Percentiles rank a stretch among this genome's conserved stretches.
These are phyloP conservation scores for Philypnodon macrostomus DNA, from an alignment of 2,797 vertebrate species.

Conservation along the genomic window DNA sequence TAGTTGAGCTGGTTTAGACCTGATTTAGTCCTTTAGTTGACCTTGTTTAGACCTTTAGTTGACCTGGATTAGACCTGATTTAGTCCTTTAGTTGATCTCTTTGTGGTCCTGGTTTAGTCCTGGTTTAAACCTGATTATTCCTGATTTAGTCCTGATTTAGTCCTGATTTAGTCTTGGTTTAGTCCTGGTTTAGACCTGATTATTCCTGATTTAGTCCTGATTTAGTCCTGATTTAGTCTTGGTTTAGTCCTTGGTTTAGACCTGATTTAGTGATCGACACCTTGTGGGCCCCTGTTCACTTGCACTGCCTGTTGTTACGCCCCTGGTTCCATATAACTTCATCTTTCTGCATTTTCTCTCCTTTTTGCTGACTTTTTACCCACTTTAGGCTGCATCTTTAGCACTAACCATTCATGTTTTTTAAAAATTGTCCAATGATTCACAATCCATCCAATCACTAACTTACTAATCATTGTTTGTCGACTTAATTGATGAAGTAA, in stretches of 20 bases:
- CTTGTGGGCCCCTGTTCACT: no score
- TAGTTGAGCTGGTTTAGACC: neutral
- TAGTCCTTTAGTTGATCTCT: no score
- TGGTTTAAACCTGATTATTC: no score
- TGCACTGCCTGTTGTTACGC: no score
- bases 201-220: neutral
- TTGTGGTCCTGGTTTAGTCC: no score
- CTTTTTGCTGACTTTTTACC: conserved; percentile 28
- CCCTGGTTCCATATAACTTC: conserved; percentile 18
- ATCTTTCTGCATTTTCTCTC: conserved; percentile 35
- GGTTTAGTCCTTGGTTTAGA: neutral
- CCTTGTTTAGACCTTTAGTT: no score
- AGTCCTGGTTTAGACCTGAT: no score
- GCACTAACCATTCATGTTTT: conserved; percentile 17
- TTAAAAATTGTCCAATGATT: conserved; percentile 1
- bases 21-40: no score
- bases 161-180: no score
- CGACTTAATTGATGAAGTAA: neutral
- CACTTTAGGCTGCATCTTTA: conserved; percentile 38
- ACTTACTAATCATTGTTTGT: neutral
- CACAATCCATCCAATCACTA: neutral
- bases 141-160: no score
- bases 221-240: no score
- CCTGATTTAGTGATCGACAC: neutral
- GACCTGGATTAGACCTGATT: no score